Evolutionary conservation across 2,113 vertebrate genomes (phyloP).

Genomic region (Glareola pratincola): DNA sequence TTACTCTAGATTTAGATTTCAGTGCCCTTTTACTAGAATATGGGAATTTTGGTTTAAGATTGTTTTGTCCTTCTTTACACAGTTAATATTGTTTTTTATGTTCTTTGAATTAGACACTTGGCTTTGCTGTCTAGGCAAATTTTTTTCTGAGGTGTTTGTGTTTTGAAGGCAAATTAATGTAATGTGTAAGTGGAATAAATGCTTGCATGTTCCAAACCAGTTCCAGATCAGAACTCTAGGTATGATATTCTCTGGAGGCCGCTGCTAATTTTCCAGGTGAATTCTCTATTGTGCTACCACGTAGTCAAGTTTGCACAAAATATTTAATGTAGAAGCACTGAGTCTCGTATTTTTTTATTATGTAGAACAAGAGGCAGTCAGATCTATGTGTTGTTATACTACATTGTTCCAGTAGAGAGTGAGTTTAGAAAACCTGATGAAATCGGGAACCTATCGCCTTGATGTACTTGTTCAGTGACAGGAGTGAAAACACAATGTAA

Average conservation of each 20-base stretch:
- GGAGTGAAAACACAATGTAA: background rate
- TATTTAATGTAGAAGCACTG: background rate
- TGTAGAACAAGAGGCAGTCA: background rate
- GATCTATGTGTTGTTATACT: background rate
- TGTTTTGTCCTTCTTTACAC: background rate
- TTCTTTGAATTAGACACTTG: background rate
- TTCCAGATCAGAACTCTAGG: background rate
- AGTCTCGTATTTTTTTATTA: background rate
- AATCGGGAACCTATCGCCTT: background rate
- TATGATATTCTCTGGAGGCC: background rate
- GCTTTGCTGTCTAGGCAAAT: background rate
- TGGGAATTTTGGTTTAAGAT: background rate
- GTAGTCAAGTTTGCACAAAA: background rate
- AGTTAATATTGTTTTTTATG: background rate
- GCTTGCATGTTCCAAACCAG: background rate
- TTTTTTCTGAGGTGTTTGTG: background rate
- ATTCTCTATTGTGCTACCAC: background rate
- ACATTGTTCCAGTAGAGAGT: background rate
- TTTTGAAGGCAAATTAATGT: background rate
- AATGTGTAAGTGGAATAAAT: background rate
- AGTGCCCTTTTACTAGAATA: background rate
- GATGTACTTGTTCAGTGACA: background rate
- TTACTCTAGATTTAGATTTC: background rate
- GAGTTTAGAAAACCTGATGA: background rate
- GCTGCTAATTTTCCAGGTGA: background rate